Evolutionary conservation across 2,888 invertebrate species (phyloP).

Genomic region (Asteroscopus sphinx): DNA sequence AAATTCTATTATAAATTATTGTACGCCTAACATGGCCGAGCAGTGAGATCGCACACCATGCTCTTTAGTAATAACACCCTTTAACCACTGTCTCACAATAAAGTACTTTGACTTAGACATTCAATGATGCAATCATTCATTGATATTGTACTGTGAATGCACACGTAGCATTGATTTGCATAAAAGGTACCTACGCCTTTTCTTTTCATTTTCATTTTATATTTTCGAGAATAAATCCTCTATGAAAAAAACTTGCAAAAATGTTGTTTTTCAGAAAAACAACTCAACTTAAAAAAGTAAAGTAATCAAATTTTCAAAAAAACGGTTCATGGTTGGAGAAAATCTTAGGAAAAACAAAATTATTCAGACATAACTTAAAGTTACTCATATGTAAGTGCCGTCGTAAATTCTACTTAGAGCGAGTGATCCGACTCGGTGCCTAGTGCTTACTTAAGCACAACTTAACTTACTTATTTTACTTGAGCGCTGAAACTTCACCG

Average conservation of each 20-base stretch:
- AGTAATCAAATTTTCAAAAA: too few relatives aligned
- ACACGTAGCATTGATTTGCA: slow-evolving; percentile 24
- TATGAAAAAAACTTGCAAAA: background rate
- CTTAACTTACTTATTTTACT: slow-evolving; percentile 61
- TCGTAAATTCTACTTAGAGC: slow-evolving; percentile 49
- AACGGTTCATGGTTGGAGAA: background rate
- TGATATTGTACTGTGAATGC: slow-evolving; percentile 11
- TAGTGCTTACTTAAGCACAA: slow-evolving; percentile 56
- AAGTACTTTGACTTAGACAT: too few relatives aligned
- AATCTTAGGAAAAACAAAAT: slow-evolving; percentile 1
- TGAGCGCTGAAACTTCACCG: slow-evolving; percentile 53
- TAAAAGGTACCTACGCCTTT: background rate
- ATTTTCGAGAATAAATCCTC: background rate
- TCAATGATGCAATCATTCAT: slow-evolving; percentile 30
- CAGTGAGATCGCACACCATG: too few relatives aligned
- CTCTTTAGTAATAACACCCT: too few relatives aligned
- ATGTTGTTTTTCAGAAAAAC: too few relatives aligned
- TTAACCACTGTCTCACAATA: too few relatives aligned
- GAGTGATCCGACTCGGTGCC: slow-evolving; percentile 49
- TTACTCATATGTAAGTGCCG: slow-evolving; percentile 30
- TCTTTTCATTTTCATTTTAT: background rate
- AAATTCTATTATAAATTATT: too few relatives aligned
- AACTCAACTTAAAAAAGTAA: too few relatives aligned
- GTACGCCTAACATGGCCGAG: too few relatives aligned
- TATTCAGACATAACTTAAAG: slow-evolving; percentile 21